Conservation (phyloP, 2,113 vertebrate species). For the Antechinus stuartii region DNA sequence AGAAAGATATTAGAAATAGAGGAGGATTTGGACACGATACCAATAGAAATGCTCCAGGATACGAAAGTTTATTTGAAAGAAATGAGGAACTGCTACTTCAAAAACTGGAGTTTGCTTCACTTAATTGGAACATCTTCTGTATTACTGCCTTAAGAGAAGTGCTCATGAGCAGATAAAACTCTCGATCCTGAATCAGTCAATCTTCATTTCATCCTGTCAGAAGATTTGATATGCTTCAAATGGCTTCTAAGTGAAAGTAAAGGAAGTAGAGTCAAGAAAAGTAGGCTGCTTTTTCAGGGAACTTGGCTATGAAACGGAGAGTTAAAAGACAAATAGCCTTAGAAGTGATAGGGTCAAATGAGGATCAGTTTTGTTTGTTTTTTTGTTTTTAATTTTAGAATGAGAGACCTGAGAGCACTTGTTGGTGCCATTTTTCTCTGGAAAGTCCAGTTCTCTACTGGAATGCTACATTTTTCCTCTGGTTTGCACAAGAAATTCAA, state of each 20-base stretch:
- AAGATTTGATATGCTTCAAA: constrained; percentile 61
- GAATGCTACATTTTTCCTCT: not conserved
- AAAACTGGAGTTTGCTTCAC: too few species aligned
- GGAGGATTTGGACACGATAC: too few species aligned
- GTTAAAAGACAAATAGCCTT: not conserved
- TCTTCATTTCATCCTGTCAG: constrained; percentile 55
- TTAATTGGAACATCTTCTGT: too few species aligned
- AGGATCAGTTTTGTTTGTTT: too few species aligned
- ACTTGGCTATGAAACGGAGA: not conserved
- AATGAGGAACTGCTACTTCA: too few species aligned
- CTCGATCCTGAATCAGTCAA: constrained; percentile 76
- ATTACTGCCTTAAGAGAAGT: too few species aligned
- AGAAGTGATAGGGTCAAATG: too few species aligned
- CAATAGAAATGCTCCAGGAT: too few species aligned
- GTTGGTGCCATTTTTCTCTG: not conserved
- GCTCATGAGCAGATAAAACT: constrained; percentile 30
- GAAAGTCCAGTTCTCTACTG: not conserved
- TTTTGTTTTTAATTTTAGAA: not conserved
- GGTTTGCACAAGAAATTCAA: not conserved
- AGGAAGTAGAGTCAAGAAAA: not conserved
- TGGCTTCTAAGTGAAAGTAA: not conserved
- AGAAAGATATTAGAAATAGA: too few species aligned
- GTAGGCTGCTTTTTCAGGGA: not conserved
- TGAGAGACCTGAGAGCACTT: not conserved
- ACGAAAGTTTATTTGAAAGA: too few species aligned